Base-by-base conservation (phyloP, 2,888 invertebrate species). In the Zygaena filipendulae region DNA sequence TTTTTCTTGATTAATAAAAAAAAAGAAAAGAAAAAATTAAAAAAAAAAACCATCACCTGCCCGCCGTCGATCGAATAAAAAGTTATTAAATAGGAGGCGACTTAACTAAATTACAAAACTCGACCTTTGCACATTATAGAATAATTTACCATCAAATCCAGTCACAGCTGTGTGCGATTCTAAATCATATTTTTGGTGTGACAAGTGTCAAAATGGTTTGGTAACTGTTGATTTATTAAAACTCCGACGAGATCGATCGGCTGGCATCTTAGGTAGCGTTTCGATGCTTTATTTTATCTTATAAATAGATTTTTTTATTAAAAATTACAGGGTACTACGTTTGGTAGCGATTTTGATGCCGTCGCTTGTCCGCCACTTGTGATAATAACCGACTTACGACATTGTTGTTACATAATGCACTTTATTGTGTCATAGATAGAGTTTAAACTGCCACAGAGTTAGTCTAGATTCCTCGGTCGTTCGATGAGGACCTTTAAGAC, bases 291-390 rank as follows among this genome's bases (percentile, higher is more conserved):
- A 71, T 77, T 74, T 77, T 74, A 67, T 70, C 72, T 75, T 70
- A 74, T 79, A 79, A 77, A 79, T 77, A 77, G 74, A 75, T 75
- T 79, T 77, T n/a, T 79, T 75, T 75, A 74, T 69, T 62, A 72
- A 64, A 79, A 79, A 79, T 79, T 77, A 79, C 66, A 74, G 79
- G 79, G 71, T 77, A 71, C 72, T 62, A 55, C 63, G 66, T 71
- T 74, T 74, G 72, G 75, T 75, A 75, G 74, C 74, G 72, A 71
- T 74, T 71, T 71, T 51, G 70, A 62, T 60, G 61, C 63, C 49
- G 52, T 47, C 55, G 40, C 40, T 42, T 40, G 45, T 45, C 47
- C 52, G 43, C 42, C 46, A 46, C 57, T 46, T 51, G 53, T 41
- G 39, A 59, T 50, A 53, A 54, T 63, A 72, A 70, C 57, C 42